Percentiles rank a stretch among this genome's conserved stretches.
Conservation (phyloP, 2,113 vertebrate species). For the Platysteira castanea region DNA sequence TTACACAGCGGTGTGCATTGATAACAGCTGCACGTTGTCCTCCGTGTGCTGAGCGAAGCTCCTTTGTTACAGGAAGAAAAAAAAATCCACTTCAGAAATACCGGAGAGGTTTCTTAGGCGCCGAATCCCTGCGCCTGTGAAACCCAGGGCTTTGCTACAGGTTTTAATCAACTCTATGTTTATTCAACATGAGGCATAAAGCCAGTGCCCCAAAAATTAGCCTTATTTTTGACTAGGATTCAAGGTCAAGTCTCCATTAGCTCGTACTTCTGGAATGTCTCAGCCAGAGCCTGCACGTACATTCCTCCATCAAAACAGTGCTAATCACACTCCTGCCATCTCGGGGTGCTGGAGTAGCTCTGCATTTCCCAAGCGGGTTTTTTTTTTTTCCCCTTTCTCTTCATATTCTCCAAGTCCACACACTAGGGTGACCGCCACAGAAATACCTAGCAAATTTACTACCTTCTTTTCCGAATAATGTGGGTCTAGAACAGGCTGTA, state of each 20-base stretch:
- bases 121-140: neutral
- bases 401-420: neutral
- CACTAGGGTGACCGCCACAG: neutral
- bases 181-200: neutral
- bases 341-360: neutral
- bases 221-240: neutral
- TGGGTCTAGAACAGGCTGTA: neutral
- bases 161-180: neutral
- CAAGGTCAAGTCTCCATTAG: neutral
- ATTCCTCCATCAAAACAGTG: neutral
- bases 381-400: neutral
- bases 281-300: neutral
- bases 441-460: neutral
- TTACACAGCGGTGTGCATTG: neutral
- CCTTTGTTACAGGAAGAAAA: neutral
- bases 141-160: neutral
- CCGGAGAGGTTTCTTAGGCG: neutral
- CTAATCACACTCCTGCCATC: neutral
- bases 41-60: accelerated
- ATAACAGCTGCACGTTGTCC: neutral
- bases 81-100: neutral
- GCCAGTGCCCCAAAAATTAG: neutral
- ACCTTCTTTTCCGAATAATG: neutral
- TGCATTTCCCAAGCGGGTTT: neutral
- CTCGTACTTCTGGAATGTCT: neutral